Conservation (phyloP, 2,113 vertebrate species). For the Nothobranchius furzeri region DNA sequence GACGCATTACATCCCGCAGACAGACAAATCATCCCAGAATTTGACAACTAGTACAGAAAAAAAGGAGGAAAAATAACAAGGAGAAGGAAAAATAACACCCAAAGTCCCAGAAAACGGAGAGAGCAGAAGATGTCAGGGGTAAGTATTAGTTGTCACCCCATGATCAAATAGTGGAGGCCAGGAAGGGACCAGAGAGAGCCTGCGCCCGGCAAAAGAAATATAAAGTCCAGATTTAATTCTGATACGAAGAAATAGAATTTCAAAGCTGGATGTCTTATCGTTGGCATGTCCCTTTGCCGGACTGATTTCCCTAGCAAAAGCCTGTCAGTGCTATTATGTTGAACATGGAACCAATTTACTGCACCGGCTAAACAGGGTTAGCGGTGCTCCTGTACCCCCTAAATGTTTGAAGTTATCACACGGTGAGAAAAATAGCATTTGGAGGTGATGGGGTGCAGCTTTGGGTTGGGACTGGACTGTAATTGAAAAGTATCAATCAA, state of each 20-base stretch:
- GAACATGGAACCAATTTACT: conserved; percentile 99
- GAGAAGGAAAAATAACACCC: conserved; percentile 50
- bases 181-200: conserved; percentile 86
- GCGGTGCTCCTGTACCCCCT: conserved; percentile 91
- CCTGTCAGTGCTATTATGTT: conserved; percentile 99
- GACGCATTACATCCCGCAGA: conserved; percentile 56
- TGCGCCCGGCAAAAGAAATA: conserved; percentile 91
- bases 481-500: conserved; percentile 99
- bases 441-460: conserved; percentile 86
- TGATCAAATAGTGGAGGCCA: conserved; percentile 87
- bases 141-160: conserved; percentile 92
- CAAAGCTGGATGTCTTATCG: conserved; percentile 99
- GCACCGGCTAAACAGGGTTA: conserved; percentile 96
- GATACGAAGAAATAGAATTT: conserved; percentile 99
- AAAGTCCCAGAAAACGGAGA: conserved; percentile 81
- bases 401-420: conserved; percentile 98
- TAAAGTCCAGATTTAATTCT: conserved; percentile 99
- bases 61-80: conserved; percentile 54
- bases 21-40: conserved; percentile 80
- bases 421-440: conserved; percentile 89
- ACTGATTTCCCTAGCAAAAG: conserved; percentile 99
- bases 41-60: conserved; percentile 88
- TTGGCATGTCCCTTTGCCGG: conserved; percentile 94
- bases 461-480: conserved; percentile 83
- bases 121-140: conserved; percentile 81